These are phyloP conservation scores for Adela reaumurella DNA, from an alignment of 2,888 invertebrate species.

Conservation along the genomic window DNA sequence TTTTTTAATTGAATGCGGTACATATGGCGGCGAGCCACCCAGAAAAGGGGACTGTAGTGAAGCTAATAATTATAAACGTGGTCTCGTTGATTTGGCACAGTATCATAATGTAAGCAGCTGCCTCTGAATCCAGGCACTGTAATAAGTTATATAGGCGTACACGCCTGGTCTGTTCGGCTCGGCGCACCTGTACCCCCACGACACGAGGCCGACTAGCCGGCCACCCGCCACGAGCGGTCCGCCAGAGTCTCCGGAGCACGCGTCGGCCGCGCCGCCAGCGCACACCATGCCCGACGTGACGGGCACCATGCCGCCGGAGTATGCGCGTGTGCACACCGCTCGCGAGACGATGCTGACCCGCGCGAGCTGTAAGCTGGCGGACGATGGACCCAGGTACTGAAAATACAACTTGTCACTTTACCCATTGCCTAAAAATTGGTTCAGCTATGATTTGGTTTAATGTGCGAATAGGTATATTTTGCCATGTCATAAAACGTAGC, in stretches of 20 bases:
- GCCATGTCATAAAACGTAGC: too few species aligned
- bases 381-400: constrained; percentile 31
- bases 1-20: too few species aligned
- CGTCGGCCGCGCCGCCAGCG: constrained; percentile 40
- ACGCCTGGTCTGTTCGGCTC: constrained; percentile 50
- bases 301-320: constrained; percentile 22
- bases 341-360: constrained; percentile 35
- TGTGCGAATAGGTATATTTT: too few species aligned
- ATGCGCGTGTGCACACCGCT: constrained; percentile 28
- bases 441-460: too few species aligned
- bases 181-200: constrained; percentile 58
- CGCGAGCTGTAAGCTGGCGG: constrained; percentile 30
- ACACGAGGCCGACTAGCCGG: constrained; percentile 50
- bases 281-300: constrained; percentile 42
- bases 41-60: too few species aligned
- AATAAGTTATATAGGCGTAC: constrained; percentile 47
- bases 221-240: constrained; percentile 51
- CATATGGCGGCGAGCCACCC: too few species aligned
- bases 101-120: background rate
- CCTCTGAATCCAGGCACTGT: constrained; percentile 28
- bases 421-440: too few species aligned
- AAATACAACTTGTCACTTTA: too few species aligned
- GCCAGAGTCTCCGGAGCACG: constrained; percentile 58
- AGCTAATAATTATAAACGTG: too few species aligned
- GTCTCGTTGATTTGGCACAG: too few species aligned